These are phyloP conservation scores for Phenganax subtilis DNA, from an alignment of 92 coral and sea anemone species.

Conservation along the genomic window DNA sequence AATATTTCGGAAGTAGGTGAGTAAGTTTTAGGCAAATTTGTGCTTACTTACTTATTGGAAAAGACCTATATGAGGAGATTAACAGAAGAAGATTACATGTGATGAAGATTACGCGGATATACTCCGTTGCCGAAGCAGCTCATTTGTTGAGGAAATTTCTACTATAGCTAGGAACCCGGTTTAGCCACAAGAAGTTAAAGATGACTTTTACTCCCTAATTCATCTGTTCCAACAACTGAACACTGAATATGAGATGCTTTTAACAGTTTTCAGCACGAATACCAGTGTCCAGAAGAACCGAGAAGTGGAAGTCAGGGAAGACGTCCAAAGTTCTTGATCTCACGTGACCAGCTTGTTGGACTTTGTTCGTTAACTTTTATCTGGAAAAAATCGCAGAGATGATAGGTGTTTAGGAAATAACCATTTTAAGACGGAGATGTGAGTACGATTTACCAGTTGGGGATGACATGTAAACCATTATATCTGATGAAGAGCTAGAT, in stretches of 20 bases:
- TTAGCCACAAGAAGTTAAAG: not conserved
- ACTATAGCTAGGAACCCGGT: not conserved
- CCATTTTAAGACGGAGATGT: slow-evolving; percentile 42
- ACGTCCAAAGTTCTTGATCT: slow-evolving; percentile 42
- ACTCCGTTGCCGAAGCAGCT: not conserved
- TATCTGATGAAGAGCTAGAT: slow-evolving; percentile 11
- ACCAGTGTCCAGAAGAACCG: not conserved
- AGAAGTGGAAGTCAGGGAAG: slow-evolving; percentile 28
- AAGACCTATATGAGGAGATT: not conserved
- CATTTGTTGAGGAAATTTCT: not conserved
- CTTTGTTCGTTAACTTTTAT: slow-evolving; percentile 49
- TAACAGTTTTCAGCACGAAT: not conserved
- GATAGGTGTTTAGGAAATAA: slow-evolving; percentile 55
- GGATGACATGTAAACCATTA: not conserved
- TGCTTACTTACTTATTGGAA: not conserved
- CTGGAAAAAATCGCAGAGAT: slow-evolving; percentile 48
- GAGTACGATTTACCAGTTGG: slow-evolving; percentile 20
- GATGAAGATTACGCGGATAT: not conserved
- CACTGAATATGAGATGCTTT: not conserved
- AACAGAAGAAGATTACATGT: not conserved
- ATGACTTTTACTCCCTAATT: not conserved
- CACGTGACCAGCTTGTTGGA: slow-evolving; percentile 46
- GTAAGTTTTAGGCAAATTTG: too few relatives aligned
- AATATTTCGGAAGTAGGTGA: too few relatives aligned
- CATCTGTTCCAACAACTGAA: not conserved